Conservation (phyloP, 1,140 invertebrate species). For the Zeugodacus cucurbitae region DNA sequence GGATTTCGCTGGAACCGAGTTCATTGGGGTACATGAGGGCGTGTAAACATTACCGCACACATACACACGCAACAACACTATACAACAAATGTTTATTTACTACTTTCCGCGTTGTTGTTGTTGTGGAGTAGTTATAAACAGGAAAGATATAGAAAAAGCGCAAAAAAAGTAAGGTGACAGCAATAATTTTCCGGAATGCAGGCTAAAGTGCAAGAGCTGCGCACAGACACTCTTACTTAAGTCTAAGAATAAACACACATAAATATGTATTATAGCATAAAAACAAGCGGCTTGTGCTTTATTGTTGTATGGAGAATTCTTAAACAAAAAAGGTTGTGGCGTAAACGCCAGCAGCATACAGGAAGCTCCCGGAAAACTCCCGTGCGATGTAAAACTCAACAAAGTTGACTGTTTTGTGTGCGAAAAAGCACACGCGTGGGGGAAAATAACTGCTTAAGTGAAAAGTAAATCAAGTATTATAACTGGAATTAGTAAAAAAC, state of each 20-base stretch:
- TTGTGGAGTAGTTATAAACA: not conserved
- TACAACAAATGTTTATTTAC: no score
- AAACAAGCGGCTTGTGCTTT: not conserved
- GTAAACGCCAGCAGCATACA: not conserved
- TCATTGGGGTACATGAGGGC: conserved; percentile 32
- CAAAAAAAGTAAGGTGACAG: not conserved
- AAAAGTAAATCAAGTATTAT: no score
- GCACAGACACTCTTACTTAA: not conserved
- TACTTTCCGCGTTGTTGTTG: not conserved
- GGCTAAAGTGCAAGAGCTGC: not conserved
- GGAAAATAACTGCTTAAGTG: not conserved
- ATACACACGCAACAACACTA: not conserved
- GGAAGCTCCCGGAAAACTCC: not conserved
- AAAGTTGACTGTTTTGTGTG: not conserved
- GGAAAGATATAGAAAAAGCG: not conserved
- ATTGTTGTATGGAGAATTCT: not conserved
- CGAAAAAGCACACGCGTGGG: not conserved
- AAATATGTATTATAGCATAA: not conserved
- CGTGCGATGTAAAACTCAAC: not conserved
- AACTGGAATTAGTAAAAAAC: no score
- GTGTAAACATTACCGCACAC: not conserved
- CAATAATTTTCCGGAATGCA: conserved; percentile 25
- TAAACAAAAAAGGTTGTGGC: not conserved
- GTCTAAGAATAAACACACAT: not conserved
- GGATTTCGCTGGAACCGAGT: conserved; percentile 3